These are phyloP conservation scores for Diachrysia chrysitis DNA, from an alignment of 2,888 invertebrate genomes.

Conservation along the genomic window DNA sequence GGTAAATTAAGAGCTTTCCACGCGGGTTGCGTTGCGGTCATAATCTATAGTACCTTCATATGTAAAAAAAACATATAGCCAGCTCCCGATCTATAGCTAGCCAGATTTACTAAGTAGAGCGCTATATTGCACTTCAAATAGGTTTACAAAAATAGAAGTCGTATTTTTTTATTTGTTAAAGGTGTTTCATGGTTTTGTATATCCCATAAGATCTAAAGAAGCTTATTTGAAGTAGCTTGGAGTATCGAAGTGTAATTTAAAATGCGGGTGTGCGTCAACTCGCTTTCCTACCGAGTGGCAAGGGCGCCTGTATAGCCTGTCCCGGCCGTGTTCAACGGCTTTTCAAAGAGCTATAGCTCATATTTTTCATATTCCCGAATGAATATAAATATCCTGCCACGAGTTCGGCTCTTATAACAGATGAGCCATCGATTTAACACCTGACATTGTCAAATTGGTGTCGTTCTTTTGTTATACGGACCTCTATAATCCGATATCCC, in stretches of 20 bases:
- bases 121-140: neutral
- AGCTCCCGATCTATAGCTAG: neutral
- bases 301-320: neutral
- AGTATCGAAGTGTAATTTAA: neutral
- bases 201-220: neutral
- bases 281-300: slow-evolving; percentile 2
- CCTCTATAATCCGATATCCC: neutral
- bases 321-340: slow-evolving; percentile 2
- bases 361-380: slow-evolving; percentile 6
- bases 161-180: neutral
- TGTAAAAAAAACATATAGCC: neutral
- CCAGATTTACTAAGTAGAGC: neutral
- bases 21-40: neutral
- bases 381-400: neutral
- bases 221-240: neutral
- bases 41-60: neutral
- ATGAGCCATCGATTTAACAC: slow-evolving; percentile 1
- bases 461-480: neutral
- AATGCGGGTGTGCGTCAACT: slow-evolving; percentile 1
- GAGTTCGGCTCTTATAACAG: neutral
- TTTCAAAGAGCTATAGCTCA: neutral
- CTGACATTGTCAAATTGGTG: neutral
- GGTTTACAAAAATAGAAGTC: neutral
- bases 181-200: neutral
- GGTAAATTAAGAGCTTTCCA: neutral